Percentiles rank a stretch among this genome's conserved stretches.
Evolutionary conservation across 2,888 invertebrate genomes (phyloP).

Genomic region (Marasmarcha lunaedactyla): DNA sequence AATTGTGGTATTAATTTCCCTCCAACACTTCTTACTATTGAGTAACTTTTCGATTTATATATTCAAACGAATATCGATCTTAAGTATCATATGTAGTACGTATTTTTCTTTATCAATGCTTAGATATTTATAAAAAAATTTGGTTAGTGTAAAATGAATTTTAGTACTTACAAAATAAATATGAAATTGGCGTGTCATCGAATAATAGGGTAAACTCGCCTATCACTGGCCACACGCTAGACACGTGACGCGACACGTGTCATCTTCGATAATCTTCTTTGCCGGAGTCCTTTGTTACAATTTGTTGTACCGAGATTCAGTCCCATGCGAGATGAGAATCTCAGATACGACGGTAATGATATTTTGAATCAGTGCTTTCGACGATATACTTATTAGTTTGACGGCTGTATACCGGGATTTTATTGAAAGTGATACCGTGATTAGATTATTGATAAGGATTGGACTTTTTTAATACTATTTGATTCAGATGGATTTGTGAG

Average conservation of each 20-base stretch:
- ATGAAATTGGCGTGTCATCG: slow-evolving; percentile 15
- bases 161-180: slow-evolving; percentile 12
- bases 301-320: slow-evolving; percentile 52
- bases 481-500: too few relatives aligned
- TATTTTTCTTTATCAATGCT: slow-evolving; percentile 21
- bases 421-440: background rate
- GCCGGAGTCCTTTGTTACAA: slow-evolving; percentile 62
- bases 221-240: slow-evolving; percentile 47
- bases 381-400: slow-evolving; percentile 38
- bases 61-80: slow-evolving; percentile 5
- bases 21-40: slow-evolving; percentile 63
- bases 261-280: slow-evolving; percentile 64
- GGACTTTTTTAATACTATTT: too few relatives aligned
- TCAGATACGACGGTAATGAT: slow-evolving; percentile 63
- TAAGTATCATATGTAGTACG: slow-evolving; percentile 20
- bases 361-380: slow-evolving; percentile 60
- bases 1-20: slow-evolving; percentile 69
- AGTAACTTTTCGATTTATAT: slow-evolving; percentile 17
- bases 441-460: slow-evolving; percentile 1
- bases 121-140: slow-evolving; percentile 16
- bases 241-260: slow-evolving; percentile 59
- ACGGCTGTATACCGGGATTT: slow-evolving; percentile 11
- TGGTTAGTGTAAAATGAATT: slow-evolving; percentile 9
- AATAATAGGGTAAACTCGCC: slow-evolving; percentile 37
- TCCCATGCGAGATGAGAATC: slow-evolving; percentile 47